Evolutionary conservation across 2,113 vertebrate genomes (phyloP).

Genomic region (Limanda limanda): DNA sequence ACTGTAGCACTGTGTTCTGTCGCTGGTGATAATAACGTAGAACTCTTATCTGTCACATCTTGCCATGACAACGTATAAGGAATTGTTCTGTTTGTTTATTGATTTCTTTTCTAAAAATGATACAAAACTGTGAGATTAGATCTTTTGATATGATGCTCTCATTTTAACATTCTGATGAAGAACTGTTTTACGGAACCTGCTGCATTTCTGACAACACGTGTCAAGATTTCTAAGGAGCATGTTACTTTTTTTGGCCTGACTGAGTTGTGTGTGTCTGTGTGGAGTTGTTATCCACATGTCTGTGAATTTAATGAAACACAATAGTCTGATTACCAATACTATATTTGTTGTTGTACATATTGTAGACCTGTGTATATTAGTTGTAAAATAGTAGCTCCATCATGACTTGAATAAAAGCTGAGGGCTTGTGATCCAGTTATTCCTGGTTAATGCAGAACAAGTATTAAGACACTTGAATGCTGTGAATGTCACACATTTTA

Average conservation of each 20-base stretch:
- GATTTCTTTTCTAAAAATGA: constrained; percentile 25
- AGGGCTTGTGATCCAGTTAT: constrained; percentile 37
- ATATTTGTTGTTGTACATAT: constrained; percentile 72
- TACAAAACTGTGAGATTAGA: constrained; percentile 44
- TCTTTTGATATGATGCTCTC: constrained; percentile 71
- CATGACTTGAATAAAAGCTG: constrained; percentile 74
- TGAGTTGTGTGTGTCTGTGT: constrained; percentile 24
- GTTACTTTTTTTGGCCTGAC: constrained; percentile 30
- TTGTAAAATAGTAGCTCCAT: constrained; percentile 62
- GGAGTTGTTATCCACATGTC: constrained; percentile 41
- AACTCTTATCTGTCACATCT: constrained; percentile 49
- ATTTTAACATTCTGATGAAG: constrained; percentile 58
- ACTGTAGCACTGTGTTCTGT: constrained; percentile 50
- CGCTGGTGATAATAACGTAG: constrained; percentile 45
- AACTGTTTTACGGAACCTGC: constrained; percentile 59
- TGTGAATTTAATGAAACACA: constrained; percentile 54
- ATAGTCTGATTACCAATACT: constrained; percentile 51
- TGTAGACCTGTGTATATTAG: constrained; percentile 72
- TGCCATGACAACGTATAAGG: constrained; percentile 65
- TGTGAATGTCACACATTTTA: too few species aligned
- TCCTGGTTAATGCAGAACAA: neutral
- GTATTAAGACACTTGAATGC: neutral
- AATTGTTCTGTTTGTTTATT: constrained; percentile 52
- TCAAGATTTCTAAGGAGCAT: constrained; percentile 65
- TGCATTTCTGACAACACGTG: constrained; percentile 64